phyloP scores from a whole-genome alignment of 2,888 invertebrate species.

The Apoda limacodes region DNA sequence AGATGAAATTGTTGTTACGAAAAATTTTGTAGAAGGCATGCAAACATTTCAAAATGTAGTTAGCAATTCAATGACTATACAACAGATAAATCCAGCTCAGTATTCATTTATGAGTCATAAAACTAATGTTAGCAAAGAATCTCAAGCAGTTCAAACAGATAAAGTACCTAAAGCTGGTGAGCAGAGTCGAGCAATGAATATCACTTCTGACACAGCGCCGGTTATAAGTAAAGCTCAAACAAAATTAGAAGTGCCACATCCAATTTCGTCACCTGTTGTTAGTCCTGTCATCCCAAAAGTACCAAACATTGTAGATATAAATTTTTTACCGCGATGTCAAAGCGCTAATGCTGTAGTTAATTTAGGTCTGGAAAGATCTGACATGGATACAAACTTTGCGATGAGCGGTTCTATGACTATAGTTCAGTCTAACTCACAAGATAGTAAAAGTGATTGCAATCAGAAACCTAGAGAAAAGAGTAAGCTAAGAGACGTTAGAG shows the following conservation, averaged over 20 bases:
- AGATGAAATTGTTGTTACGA: conserved; percentile 53
- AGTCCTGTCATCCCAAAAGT: conserved; percentile 58
- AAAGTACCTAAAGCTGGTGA: conserved; percentile 45
- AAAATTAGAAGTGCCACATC: conserved; percentile 60
- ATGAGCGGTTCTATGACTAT: conserved; percentile 46
- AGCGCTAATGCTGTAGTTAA: conserved; percentile 57
- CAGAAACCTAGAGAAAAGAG: conserved; percentile 56
- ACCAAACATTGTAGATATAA: conserved; percentile 49
- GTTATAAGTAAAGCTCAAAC: conserved; percentile 48
- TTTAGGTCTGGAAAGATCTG: conserved; percentile 47
- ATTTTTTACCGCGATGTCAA: conserved; percentile 58
- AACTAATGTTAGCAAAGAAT: conserved; percentile 45
- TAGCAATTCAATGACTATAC: conserved; percentile 54
- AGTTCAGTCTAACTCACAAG: conserved; percentile 36
- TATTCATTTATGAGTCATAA: conserved; percentile 49
- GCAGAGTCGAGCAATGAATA: conserved; percentile 36
- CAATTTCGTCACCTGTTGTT: conserved; percentile 60
- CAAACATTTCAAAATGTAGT: conserved; percentile 46
- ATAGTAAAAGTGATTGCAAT: conserved; percentile 41
- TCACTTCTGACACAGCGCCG: conserved; percentile 37
- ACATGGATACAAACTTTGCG: conserved; percentile 41
- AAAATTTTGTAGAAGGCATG: conserved; percentile 47
- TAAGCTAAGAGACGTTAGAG: conserved; percentile 56
- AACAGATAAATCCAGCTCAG: conserved; percentile 48
- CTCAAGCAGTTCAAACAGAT: conserved; percentile 54